Evolutionary conservation across 2,888 invertebrate species (phyloP).

Genomic region (Alsophila aescularia): DNA sequence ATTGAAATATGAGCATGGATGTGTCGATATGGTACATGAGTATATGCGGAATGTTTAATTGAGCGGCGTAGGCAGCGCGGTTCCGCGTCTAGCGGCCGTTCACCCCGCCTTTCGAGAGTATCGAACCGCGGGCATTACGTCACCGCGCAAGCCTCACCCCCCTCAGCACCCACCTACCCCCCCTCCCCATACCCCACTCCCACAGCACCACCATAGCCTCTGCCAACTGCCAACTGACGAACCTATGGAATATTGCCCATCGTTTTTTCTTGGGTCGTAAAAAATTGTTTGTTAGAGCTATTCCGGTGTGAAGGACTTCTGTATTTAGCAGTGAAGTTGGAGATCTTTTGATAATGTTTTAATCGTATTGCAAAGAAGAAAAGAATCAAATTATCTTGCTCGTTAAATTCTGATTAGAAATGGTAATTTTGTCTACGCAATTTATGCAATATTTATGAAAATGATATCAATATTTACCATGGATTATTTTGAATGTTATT

Average conservation of each 20-base stretch:
- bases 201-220: slow-evolving; percentile 36
- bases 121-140: slow-evolving; percentile 77
- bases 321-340: no score
- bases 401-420: no score
- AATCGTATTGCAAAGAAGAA: no score
- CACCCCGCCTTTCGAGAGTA: slow-evolving; percentile 79
- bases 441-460: no score
- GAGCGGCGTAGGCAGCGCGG: slow-evolving; percentile 76
- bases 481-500: no score
- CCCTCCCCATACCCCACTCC: slow-evolving; percentile 24
- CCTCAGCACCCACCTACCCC: slow-evolving; percentile 38
- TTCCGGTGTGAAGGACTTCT: background rate
- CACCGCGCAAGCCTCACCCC: slow-evolving; percentile 66
- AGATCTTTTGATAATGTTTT: background rate
- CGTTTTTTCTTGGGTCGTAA: slow-evolving; percentile 42
- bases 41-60: slow-evolving; percentile 76
- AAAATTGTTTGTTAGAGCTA: slow-evolving; percentile 37
- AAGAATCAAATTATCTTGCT: no score
- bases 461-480: no score
- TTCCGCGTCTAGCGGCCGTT: slow-evolving; percentile 81
- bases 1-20: slow-evolving; percentile 28
- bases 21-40: slow-evolving; percentile 42
- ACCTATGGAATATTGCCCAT: slow-evolving; percentile 55
- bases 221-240: slow-evolving; percentile 45
- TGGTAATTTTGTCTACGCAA: no score